Conservation (phyloP, 2,113 vertebrate species). For the Neopipo cinnamomea region DNA sequence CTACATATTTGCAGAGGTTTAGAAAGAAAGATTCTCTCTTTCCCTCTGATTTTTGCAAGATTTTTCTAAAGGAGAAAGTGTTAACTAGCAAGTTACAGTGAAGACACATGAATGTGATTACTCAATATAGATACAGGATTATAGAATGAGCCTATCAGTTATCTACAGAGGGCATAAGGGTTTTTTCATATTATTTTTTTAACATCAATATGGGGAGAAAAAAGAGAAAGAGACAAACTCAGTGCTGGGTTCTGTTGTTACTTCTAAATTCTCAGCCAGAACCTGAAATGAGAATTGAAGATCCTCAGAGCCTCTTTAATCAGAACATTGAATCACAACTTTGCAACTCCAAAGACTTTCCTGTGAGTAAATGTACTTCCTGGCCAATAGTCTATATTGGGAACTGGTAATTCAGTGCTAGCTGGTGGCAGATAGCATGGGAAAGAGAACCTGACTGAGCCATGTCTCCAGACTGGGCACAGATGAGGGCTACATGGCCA, state of each 20-base stretch:
- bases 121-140: not conserved
- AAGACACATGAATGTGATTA: not conserved
- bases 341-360: not conserved
- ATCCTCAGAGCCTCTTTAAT: not conserved
- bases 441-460: not conserved
- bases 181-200: not conserved
- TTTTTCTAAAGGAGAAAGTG: not conserved
- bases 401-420: not conserved
- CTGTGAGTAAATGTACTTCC: not conserved
- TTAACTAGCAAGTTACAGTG: not conserved
- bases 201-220: fast-evolving
- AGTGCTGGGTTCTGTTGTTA: not conserved
- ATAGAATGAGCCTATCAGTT: not conserved
- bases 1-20: not conserved
- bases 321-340: not conserved
- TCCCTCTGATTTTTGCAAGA: not conserved
- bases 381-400: not conserved
- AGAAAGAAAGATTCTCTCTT: not conserved
- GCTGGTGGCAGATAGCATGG: not conserved
- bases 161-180: not conserved
- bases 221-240: not conserved
- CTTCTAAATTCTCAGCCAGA: not conserved
- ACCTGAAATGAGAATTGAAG: not conserved
- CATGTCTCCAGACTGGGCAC: not conserved
- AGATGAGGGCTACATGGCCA: not conserved